A percentile compares a stretch with the other conserved stretches of the same genome.
Evolutionary conservation across 30 jellyfish, hydroid and myxozoan species (phyloP).

Genomic region (Turritopsis dohrnii): DNA sequence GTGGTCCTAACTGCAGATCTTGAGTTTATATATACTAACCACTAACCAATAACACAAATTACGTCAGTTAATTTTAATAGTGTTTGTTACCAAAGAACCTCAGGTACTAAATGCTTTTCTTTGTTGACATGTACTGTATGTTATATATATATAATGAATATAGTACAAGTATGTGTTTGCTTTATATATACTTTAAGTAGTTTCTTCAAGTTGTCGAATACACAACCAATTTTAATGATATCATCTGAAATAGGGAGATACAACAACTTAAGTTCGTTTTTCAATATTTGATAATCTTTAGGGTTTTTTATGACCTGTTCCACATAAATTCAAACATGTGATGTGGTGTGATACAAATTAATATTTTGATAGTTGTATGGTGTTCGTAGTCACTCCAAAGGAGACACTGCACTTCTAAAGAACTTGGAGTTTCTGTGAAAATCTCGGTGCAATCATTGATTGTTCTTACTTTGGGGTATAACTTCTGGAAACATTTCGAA

Average conservation of each 20-base stretch:
- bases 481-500: conserved; percentile 9
- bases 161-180: too few species aligned
- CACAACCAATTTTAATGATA: too few species aligned
- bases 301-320: background rate
- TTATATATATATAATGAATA: too few species aligned
- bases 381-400: conserved; percentile 38
- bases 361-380: conserved; percentile 22
- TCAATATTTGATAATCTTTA: background rate
- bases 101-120: too few species aligned
- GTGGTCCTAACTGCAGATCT: too few species aligned
- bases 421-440: conserved; percentile 37
- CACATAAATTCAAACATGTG: background rate
- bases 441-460: conserved; percentile 22
- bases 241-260: background rate
- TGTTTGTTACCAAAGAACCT: too few species aligned
- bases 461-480: background rate
- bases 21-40: too few species aligned
- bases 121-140: too few species aligned
- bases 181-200: too few species aligned
- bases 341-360: conserved; percentile 28
- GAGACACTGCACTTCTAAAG: background rate
- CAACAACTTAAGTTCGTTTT: background rate
- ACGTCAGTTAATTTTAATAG: too few species aligned
- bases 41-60: too few species aligned
- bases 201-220: too few species aligned